Conservation (phyloP, 2,797 vertebrate species). For the Lemur catta region DNA sequence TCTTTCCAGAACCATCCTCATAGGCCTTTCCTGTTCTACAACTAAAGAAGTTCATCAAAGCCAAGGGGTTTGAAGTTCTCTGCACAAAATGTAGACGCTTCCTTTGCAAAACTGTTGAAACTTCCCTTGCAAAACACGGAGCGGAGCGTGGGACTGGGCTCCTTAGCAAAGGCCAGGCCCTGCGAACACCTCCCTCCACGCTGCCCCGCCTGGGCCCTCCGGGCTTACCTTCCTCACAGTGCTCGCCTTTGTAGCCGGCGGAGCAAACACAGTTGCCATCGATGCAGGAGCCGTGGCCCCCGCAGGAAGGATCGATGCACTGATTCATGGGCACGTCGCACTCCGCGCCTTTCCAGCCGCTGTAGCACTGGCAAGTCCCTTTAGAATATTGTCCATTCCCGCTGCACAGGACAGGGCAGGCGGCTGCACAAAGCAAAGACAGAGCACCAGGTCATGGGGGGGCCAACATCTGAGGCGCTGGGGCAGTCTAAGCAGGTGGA, state of each 20-base stretch:
- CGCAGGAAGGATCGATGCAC: slow-evolving; percentile 96
- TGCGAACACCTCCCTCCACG: fast-evolving
- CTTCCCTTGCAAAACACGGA: neutral
- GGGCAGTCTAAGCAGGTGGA: neutral
- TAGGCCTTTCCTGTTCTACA: neutral
- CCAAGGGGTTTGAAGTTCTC: neutral
- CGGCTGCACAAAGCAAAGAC: slow-evolving; percentile 86
- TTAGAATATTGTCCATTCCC: slow-evolving; percentile 98
- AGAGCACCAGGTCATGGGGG: slow-evolving; percentile 65
- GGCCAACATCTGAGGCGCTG: neutral
- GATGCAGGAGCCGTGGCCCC: slow-evolving; percentile 95
- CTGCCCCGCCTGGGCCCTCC: neutral
- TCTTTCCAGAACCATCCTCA: neutral
- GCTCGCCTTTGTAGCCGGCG: slow-evolving; percentile 95
- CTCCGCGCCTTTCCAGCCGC: slow-evolving; percentile 97
- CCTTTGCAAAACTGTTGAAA: neutral
- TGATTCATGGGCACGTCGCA: slow-evolving; percentile 95
- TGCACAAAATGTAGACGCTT: neutral
- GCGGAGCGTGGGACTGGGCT: neutral
- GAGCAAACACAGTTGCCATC: slow-evolving; percentile 96
- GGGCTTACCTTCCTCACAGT: slow-evolving; percentile 93
- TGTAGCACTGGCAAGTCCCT: slow-evolving; percentile 97
- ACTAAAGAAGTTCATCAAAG: neutral
- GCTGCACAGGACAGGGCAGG: slow-evolving; percentile 97
- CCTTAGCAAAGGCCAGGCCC: neutral